Base-by-base conservation (phyloP, 2,888 invertebrate genomes). In the Salpingus planirostris region DNA sequence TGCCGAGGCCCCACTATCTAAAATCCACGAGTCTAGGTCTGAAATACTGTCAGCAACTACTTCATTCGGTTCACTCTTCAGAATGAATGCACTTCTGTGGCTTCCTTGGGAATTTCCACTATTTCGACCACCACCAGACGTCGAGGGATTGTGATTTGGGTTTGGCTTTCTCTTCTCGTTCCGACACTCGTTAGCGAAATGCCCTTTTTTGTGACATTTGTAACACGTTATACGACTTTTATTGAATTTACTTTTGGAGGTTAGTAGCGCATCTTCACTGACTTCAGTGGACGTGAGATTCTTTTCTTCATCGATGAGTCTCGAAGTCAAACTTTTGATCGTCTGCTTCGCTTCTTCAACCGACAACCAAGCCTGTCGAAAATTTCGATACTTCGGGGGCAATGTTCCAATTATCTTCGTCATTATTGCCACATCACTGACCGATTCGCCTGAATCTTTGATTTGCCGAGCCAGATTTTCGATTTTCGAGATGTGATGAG, bases 1-100 rank as follows among this genome's bases (percentile, higher is more conserved):
- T 13, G 38, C 33, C 2, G 47, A 52, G n/a, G 44, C 47, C 24
- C 49, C 52, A 29, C 46, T 49, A 29, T 51, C 49, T 34, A 46
- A 27, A 10, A 45, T 42, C 47, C 48, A 52, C 5, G 21, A 14
- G n/a, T 39, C 35, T 13, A 34, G 34, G n/a, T 21, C 15, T 8
- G 5, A 5, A 8, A 18, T 18, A n/a, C n/a, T n/a, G n/a, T n/a
- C n/a, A n/a, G n/a, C n/a, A n/a, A n/a, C n/a, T n/a, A n/a, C n/a
- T 5, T 5, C n/a, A 4, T 10, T 24, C 6, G 11, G n/a, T 12
- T 29, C 13, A 10, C 23, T 21, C 22, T 31, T 32, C 11, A 11
- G 15, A 4, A 21, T 32, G 24, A 38, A 33, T 2, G 41, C 39
- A 24, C 13, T 24, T n/a, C n/a, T n/a, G n/a, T n/a, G n/a, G n/a